Conservation (phyloP, 2,797 vertebrate genomes). For the Hozukius guyotensis region DNA sequence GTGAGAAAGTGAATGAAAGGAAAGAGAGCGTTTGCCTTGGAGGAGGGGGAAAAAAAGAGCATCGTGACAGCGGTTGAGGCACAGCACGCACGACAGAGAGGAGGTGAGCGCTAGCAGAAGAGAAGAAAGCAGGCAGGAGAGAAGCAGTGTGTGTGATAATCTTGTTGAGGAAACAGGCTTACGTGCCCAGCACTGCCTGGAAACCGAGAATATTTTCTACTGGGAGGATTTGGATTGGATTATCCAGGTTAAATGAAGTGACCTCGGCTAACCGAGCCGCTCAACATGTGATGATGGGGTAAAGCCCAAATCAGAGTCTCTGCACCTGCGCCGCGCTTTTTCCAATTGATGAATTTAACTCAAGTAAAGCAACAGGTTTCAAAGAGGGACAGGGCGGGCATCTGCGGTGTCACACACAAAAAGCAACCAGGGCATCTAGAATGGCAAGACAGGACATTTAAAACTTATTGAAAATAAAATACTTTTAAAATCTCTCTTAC, state of each 20-base stretch:
- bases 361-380: conserved; percentile 32
- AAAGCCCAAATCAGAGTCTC: conserved; percentile 54
- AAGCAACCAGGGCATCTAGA: background rate
- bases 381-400: background rate
- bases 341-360: conserved; percentile 43
- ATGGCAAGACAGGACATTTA: background rate
- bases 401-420: background rate
- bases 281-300: conserved; percentile 67
- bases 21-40: background rate
- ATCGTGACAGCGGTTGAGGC: conserved; percentile 18
- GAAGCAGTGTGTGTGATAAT: conserved; percentile 71
- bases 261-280: conserved; percentile 71
- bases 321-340: conserved; percentile 40
- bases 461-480: background rate
- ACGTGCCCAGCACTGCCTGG: conserved; percentile 66
- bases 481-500: background rate
- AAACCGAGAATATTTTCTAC: conserved; percentile 76
- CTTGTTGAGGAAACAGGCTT: conserved; percentile 77
- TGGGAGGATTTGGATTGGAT: conserved; percentile 73
- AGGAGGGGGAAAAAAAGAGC: conserved; percentile 2
- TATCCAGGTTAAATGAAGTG: conserved; percentile 79
- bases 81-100: conserved; percentile 15
- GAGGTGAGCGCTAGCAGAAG: conserved; percentile 46
- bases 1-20: conserved; percentile 33
- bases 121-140: conserved; percentile 53